Evolutionary conservation across 2,113 vertebrate genomes (phyloP).

Genomic region (Charina bottae): DNA sequence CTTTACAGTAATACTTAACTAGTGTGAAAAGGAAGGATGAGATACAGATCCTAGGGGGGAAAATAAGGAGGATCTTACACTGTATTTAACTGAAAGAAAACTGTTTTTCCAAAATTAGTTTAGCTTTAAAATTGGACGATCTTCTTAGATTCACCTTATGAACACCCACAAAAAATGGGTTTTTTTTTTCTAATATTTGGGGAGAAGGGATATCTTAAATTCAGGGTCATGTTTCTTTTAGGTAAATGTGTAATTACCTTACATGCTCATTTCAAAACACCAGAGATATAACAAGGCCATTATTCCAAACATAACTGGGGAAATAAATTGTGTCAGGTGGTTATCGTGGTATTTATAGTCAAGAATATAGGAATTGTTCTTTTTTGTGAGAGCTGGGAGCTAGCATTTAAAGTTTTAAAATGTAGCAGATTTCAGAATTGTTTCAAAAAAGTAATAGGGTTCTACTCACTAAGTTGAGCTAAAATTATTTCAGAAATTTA

Average conservation of each 20-base stretch:
- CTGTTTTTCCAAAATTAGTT: background rate
- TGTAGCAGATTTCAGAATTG: constrained; percentile 10
- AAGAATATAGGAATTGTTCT: background rate
- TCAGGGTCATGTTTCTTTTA: background rate
- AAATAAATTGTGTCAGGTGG: constrained; percentile 19
- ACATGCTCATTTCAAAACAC: background rate
- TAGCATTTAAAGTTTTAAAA: constrained; percentile 11
- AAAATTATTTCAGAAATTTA: constrained; percentile 18
- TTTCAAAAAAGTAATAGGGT: background rate
- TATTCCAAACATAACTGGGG: background rate
- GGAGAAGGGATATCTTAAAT: background rate
- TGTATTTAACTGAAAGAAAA: background rate
- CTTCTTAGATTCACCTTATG: background rate
- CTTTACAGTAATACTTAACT: background rate
- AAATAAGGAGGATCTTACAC: background rate
- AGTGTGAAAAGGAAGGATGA: background rate
- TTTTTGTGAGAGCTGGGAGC: background rate
- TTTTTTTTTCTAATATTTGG: background rate
- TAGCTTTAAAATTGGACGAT: background rate
- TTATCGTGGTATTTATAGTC: background rate
- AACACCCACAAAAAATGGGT: background rate
- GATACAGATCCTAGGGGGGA: background rate
- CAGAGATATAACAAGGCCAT: background rate
- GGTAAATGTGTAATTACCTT: background rate
- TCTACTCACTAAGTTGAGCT: constrained; percentile 14